Conservation (phyloP, 2,113 vertebrate genomes). For the Pterocles gutturalis region DNA sequence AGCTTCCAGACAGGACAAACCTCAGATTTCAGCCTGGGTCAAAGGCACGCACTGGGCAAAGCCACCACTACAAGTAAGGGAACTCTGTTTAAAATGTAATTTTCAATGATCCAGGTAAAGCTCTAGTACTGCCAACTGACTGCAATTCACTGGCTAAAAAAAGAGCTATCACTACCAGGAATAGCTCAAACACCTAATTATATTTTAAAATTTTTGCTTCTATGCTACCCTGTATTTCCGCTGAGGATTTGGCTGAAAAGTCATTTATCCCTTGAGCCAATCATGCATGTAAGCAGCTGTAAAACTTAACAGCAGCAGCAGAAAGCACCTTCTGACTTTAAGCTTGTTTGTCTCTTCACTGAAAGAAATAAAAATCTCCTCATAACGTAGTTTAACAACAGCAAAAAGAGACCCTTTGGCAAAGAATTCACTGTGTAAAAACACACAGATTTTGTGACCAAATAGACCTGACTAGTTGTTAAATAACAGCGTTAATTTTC, state of each 20-base stretch:
- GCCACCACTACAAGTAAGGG: background rate
- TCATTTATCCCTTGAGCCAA: background rate
- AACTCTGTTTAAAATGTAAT: background rate
- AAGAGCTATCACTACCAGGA: background rate
- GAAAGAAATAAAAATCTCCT: background rate
- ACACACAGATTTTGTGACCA: background rate
- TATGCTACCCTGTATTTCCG: background rate
- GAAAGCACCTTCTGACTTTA: background rate
- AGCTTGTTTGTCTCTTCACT: background rate
- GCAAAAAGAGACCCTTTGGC: background rate
- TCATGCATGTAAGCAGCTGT: background rate
- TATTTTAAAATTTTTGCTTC: background rate
- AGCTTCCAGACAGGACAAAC: background rate
- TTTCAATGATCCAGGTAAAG: background rate
- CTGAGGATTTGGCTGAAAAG: background rate
- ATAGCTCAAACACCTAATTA: rapidly evolving
- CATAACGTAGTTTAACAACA: background rate
- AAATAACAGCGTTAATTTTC: background rate
- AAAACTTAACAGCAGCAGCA: background rate
- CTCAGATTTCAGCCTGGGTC: background rate
- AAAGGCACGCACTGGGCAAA: background rate
- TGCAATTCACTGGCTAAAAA: background rate
- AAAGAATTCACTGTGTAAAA: background rate
- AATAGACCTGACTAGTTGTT: rapidly evolving
- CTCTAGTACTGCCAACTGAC: too few relatives aligned